A percentile compares a stretch with the other conserved stretches of the same genome.
These are phyloP conservation scores for Microcebus lehilahytsara DNA, from an alignment of 2,113 vertebrate genomes.

Conservation along the genomic window DNA sequence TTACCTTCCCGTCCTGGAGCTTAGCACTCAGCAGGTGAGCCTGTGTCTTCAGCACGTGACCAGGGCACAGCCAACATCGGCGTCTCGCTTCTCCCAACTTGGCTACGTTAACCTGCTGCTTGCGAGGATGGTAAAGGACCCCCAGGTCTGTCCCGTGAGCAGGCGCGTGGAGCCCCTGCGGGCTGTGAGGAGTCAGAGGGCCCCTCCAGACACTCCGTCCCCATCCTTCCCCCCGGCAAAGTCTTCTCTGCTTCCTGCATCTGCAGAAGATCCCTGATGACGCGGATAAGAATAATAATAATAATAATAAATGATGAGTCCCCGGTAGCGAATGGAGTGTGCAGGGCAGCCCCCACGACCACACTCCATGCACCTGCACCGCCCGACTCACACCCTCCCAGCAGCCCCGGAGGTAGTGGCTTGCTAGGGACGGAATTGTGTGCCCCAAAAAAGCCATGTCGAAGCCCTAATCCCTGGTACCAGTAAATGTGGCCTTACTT, in stretches of 20 bases:
- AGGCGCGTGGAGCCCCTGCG: too few relatives aligned
- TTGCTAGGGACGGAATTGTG: neutral
- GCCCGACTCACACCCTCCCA: neutral
- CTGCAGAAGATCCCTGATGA: neutral
- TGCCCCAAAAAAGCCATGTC: neutral
- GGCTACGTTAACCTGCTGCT: too few relatives aligned
- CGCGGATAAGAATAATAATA: neutral
- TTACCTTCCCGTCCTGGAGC: too few relatives aligned
- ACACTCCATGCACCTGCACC: neutral
- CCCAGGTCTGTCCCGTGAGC: neutral
- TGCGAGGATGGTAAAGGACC: neutral
- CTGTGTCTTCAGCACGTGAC: too few relatives aligned
- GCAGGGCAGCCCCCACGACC: neutral
- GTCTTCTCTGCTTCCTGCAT: neutral
- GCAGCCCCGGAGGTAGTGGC: too few relatives aligned
- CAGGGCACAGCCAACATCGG: fast-evolving
- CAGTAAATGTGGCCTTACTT: neutral
- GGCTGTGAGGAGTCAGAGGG: too few relatives aligned
- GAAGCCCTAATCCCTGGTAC: too few relatives aligned
- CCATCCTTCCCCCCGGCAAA: neutral
- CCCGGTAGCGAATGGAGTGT: neutral
- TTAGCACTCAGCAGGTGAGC: fast-evolving
- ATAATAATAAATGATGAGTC: neutral
- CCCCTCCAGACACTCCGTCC: neutral
- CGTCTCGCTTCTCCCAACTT: neutral